A percentile compares a stretch with the other conserved stretches of the same genome.
phyloP scores from a whole-genome alignment of 2,113 vertebrate genomes.

The Colius striatus region DNA sequence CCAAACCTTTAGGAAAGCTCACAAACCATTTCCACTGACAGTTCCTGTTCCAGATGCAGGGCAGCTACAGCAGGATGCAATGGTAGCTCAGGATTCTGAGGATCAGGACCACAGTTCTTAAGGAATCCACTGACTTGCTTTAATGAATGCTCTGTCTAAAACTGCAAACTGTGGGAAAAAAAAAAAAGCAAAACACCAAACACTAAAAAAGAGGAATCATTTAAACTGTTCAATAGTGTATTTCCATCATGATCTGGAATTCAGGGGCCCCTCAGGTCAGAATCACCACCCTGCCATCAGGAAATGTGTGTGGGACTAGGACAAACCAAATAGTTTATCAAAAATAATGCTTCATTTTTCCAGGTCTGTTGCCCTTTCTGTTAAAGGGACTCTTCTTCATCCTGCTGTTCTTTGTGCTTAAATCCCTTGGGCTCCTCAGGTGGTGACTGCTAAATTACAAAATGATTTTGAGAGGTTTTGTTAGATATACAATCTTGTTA shows the following conservation, averaged over 20 bases:
- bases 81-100: not conserved
- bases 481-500: not conserved
- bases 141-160: not conserved
- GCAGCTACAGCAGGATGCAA: not conserved
- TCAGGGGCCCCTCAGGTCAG: not conserved
- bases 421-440: not conserved
- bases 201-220: too few relatives aligned
- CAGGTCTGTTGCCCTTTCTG: not conserved
- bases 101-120: not conserved
- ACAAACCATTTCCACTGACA: accelerated
- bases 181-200: not conserved
- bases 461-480: not conserved
- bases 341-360: not conserved
- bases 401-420: not conserved
- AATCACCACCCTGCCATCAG: not conserved
- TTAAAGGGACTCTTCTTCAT: not conserved
- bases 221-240: too few relatives aligned
- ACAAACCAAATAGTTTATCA: not conserved
- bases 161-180: not conserved
- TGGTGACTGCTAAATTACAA: not conserved
- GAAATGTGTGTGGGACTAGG: not conserved
- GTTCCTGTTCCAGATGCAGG: not conserved
- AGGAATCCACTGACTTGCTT: not conserved
- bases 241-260: too few relatives aligned
- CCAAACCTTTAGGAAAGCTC: not conserved